Evolutionary conservation across 2,888 invertebrate genomes (phyloP).

Genomic region (Dicycla oo): DNA sequence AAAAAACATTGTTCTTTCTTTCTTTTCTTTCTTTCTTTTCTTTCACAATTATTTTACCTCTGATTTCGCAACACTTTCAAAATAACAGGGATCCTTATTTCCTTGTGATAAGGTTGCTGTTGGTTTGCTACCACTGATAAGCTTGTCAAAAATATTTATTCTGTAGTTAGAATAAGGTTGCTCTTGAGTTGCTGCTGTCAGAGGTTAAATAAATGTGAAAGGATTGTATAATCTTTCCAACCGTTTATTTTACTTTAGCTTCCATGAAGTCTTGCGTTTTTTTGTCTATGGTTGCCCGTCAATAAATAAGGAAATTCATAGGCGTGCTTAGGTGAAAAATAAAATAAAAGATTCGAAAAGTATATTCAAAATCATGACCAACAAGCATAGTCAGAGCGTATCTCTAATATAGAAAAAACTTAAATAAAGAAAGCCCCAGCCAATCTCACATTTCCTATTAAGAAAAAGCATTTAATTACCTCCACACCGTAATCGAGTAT

Average conservation of each 20-base stretch:
- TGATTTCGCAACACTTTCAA: background rate
- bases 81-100: background rate
- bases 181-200: background rate
- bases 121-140: background rate
- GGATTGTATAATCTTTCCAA: background rate
- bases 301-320: too few relatives aligned
- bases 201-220: background rate
- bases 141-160: background rate
- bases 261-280: too few relatives aligned
- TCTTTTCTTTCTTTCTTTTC: too few relatives aligned
- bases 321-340: too few relatives aligned
- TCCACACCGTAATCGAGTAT: slow-evolving; percentile 15
- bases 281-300: too few relatives aligned
- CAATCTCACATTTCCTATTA: background rate
- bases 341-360: too few relatives aligned
- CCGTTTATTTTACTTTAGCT: too few relatives aligned
- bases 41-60: too few relatives aligned
- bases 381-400: too few relatives aligned
- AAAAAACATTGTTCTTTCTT: too few relatives aligned
- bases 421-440: background rate
- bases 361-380: too few relatives aligned
- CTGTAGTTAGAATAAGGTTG: background rate
- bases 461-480: slow-evolving; percentile 25
- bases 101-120: background rate
- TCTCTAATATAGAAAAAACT: background rate